Percentiles rank a stretch among this genome's conserved stretches.
Evolutionary conservation across 2,888 invertebrate species (phyloP).

Genomic region (Chironomus riparius): DNA sequence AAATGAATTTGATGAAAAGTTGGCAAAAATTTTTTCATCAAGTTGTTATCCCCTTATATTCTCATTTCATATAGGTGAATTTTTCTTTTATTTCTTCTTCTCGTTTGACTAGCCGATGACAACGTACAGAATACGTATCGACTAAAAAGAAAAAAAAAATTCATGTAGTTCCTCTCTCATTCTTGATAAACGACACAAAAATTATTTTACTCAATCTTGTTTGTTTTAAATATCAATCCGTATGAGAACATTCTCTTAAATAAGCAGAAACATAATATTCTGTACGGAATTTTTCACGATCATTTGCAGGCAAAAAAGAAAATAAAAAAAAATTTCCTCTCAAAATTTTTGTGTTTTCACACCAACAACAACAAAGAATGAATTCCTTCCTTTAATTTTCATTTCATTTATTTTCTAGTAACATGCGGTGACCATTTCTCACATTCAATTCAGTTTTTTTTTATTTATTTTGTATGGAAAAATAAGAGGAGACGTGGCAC

Average conservation of each 20-base stretch:
- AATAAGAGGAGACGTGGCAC: background rate
- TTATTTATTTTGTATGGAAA: too few species aligned
- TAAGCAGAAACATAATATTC: background rate
- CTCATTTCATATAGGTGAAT: too few species aligned
- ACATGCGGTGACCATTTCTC: background rate
- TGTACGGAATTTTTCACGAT: background rate
- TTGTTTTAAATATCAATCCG: background rate
- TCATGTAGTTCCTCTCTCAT: too few species aligned
- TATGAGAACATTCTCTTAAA: background rate
- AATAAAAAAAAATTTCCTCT: too few species aligned
- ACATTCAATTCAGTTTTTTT: background rate
- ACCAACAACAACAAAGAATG: too few species aligned
- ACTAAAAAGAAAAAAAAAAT: background rate
- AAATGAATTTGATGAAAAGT: too few species aligned
- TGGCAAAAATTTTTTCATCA: too few species aligned
- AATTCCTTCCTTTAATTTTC: background rate
- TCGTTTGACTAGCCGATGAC: background rate
- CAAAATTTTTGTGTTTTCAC: too few species aligned
- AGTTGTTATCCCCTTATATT: too few species aligned
- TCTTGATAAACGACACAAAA: background rate
- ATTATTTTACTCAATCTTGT: background rate
- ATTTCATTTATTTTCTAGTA: background rate
- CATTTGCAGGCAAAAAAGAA: too few species aligned
- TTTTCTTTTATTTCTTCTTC: too few species aligned
- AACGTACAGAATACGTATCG: background rate